Percentiles rank a stretch among this genome's conserved stretches.
Evolutionary conservation across 2,888 invertebrate species (phyloP).

Genomic region (Cataglyphis livida): DNA sequence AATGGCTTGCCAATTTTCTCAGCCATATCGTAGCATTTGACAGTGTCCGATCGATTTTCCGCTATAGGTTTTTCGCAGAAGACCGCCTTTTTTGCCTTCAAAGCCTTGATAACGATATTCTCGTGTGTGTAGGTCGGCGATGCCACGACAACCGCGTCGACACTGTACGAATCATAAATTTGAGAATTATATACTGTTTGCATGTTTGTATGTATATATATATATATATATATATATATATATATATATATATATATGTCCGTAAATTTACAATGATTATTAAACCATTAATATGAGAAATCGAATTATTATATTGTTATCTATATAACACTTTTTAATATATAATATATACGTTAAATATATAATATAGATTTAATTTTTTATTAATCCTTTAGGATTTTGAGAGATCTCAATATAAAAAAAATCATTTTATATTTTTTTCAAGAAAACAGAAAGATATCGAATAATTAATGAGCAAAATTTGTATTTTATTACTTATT

Average conservation of each 20-base stretch:
- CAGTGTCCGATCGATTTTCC: conserved; percentile 86
- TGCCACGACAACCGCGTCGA: conserved; percentile 87
- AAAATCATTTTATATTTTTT: too few relatives aligned
- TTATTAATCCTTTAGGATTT: background rate
- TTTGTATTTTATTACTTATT: too few relatives aligned
- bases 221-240: background rate
- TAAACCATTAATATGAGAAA: background rate
- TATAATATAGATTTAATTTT: background rate
- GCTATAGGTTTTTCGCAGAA: conserved; percentile 91
- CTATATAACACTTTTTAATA: background rate
- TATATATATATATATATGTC: background rate
- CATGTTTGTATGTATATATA: background rate
- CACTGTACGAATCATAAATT: conserved; percentile 78
- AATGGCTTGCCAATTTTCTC: conserved; percentile 87
- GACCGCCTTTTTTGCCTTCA: conserved; percentile 88
- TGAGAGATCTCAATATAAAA: too few relatives aligned
- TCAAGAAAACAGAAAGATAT: too few relatives aligned
- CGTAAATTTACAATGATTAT: background rate
- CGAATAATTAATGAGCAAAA: too few relatives aligned
- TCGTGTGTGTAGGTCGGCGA: conserved; percentile 89
- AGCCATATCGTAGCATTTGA: conserved; percentile 88
- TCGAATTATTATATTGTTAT: background rate
- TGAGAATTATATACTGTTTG: background rate
- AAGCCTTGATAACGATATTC: conserved; percentile 86
- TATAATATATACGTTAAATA: background rate